These are phyloP conservation scores for Diadromus collaris DNA, from an alignment of 2,888 invertebrate species.

Conservation along the genomic window DNA sequence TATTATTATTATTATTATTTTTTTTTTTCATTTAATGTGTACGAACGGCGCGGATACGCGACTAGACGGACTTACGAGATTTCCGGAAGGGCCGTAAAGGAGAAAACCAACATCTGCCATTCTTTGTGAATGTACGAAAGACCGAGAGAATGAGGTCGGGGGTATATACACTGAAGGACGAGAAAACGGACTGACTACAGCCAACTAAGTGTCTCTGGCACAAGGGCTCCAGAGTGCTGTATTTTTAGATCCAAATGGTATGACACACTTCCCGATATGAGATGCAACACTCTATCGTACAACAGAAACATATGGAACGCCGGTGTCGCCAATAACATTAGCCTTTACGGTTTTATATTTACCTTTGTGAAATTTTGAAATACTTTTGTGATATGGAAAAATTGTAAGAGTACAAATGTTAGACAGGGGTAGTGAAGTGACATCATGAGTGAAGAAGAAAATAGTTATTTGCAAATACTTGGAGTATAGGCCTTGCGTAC, in stretches of 20 bases:
- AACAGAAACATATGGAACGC: constrained; percentile 54
- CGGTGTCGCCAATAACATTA: constrained; percentile 51
- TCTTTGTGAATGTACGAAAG: constrained; percentile 64
- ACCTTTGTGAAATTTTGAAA: background rate
- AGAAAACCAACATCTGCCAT: constrained; percentile 65
- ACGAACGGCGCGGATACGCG: constrained; percentile 3
- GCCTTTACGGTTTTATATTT: constrained; percentile 16
- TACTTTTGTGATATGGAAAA: constrained; percentile 7
- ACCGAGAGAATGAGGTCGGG: constrained; percentile 64
- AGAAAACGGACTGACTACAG: constrained; percentile 56
- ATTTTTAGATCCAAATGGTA: constrained; percentile 72
- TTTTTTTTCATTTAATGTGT: background rate
- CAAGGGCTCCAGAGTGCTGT: constrained; percentile 71
- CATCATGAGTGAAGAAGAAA: background rate
- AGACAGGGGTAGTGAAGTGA: constrained; percentile 4
- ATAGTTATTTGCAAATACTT: background rate
- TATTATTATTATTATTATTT: too few relatives aligned
- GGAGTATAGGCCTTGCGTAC: background rate
- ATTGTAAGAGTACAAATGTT: background rate
- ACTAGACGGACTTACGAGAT: constrained; percentile 49
- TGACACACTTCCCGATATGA: constrained; percentile 71
- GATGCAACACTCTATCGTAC: constrained; percentile 62
- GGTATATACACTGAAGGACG: constrained; percentile 61
- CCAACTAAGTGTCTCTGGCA: constrained; percentile 65
- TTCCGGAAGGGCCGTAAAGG: constrained; percentile 35